Percentiles rank a stretch among this genome's conserved stretches.
Evolutionary conservation across 2,888 invertebrate genomes (phyloP).

Genomic region (Pammene fasciana): DNA sequence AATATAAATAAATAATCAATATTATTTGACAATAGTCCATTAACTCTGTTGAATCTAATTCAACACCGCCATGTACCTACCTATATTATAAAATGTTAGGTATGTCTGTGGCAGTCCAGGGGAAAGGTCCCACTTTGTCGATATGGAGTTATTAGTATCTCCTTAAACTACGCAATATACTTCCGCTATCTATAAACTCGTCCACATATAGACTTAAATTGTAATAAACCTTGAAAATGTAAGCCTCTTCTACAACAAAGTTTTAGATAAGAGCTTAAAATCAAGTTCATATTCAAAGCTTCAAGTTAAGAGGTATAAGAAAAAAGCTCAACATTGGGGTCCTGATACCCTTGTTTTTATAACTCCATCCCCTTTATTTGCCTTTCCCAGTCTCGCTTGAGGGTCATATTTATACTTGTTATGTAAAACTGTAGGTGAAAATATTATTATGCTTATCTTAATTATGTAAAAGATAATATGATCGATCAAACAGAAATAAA

Average conservation of each 20-base stretch:
- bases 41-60: no score
- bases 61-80: no score
- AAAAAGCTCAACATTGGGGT: constrained; percentile 53
- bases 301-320: constrained; percentile 46
- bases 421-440: constrained; percentile 30
- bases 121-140: no score
- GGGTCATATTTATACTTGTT: constrained; percentile 34
- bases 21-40: no score
- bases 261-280: constrained; percentile 23
- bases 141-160: no score
- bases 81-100: no score
- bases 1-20: no score
- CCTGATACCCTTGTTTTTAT: constrained; percentile 68
- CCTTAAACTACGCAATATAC: no score
- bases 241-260: background rate
- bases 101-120: no score
- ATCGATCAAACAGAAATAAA: constrained; percentile 1
- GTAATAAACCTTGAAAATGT: background rate
- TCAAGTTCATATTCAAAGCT: constrained; percentile 27
- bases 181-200: no score
- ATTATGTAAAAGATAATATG: constrained; percentile 1
- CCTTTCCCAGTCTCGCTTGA: constrained; percentile 66
- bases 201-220: background rate
- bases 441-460: constrained; percentile 20
- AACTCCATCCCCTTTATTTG: constrained; percentile 69